These are phyloP conservation scores for Chrysotoxum bicinctum DNA, from an alignment of 2,888 invertebrate genomes.

Conservation along the genomic window DNA sequence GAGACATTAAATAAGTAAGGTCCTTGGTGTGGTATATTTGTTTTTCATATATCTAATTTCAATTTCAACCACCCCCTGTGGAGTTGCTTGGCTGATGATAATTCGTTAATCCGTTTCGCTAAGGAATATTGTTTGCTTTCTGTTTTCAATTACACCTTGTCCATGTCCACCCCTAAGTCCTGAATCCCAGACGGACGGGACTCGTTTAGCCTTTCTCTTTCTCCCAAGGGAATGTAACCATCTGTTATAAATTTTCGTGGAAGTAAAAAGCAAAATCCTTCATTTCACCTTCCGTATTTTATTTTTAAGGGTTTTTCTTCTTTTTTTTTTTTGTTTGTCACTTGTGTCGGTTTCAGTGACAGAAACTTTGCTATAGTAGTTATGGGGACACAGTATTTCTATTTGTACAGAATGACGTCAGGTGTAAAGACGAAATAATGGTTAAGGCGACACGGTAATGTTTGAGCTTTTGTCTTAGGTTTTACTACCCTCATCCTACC, in stretches of 20 bases:
- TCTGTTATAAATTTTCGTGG: slow-evolving; percentile 61
- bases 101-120: slow-evolving; percentile 71
- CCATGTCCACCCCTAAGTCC: slow-evolving; percentile 35
- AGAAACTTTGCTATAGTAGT: slow-evolving; percentile 14
- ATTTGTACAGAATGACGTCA: slow-evolving; percentile 46
- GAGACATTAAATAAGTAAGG: slow-evolving; percentile 3
- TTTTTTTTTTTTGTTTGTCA: neutral
- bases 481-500: neutral
- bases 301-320: neutral
- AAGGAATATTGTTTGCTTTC: slow-evolving; percentile 69
- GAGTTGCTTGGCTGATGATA: slow-evolving; percentile 54
- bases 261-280: slow-evolving; percentile 57
- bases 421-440: slow-evolving; percentile 33
- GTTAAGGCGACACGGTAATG: neutral
- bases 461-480: slow-evolving; percentile 24
- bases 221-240: slow-evolving; percentile 57
- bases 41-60: slow-evolving; percentile 63
- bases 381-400: slow-evolving; percentile 17
- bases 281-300: slow-evolving; percentile 18
- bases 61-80: neutral
- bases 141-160: slow-evolving; percentile 72
- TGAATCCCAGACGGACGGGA: slow-evolving; percentile 31
- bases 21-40: slow-evolving; percentile 49
- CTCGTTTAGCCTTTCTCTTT: neutral
- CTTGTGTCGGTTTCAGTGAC: slow-evolving; percentile 30